A percentile compares a stretch with the other conserved stretches of the same genome.
Conservation (phyloP, 1,140 invertebrate species). For the Mactra quadrangularis region DNA sequence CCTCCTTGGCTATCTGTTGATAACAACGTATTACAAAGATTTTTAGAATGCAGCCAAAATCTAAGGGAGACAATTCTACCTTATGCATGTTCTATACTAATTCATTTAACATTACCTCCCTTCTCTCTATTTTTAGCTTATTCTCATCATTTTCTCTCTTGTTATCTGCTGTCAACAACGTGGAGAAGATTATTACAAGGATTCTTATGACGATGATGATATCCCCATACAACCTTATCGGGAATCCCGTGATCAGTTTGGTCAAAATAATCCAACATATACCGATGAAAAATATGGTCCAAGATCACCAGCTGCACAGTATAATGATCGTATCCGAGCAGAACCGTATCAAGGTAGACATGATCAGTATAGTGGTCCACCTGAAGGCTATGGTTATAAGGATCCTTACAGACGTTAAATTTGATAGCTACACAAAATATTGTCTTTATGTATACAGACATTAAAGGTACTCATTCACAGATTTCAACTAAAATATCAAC, state of each 20-base stretch:
- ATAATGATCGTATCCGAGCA: constrained; percentile 26
- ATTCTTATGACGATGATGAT: constrained; percentile 16
- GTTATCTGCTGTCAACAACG: constrained; percentile 37
- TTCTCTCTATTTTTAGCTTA: too few species aligned
- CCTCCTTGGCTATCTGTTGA: constrained; percentile 29
- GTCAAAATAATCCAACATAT: constrained; percentile 7
- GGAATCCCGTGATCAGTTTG: not conserved
- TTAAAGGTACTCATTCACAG: too few species aligned
- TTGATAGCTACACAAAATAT: too few species aligned
- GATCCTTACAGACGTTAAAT: constrained; percentile 26
- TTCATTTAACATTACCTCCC: too few species aligned
- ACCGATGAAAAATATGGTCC: constrained; percentile 11
- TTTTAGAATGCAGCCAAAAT: too few species aligned
- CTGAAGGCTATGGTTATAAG: constrained; percentile 21
- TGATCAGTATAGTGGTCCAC: constrained; percentile 27
- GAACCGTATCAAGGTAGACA: constrained; percentile 39
- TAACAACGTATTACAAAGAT: constrained; percentile 17
- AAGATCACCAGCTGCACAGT: not conserved
- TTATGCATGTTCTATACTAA: too few species aligned
- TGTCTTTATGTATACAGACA: too few species aligned
- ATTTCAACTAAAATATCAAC: too few species aligned
- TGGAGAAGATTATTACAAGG: constrained; percentile 16
- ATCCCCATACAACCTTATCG: constrained; percentile 36
- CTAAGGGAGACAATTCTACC: too few species aligned
- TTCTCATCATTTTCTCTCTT: constrained; percentile 36